Base-by-base conservation (phyloP, 2,797 vertebrate species). In the Betta splendens region DNA sequence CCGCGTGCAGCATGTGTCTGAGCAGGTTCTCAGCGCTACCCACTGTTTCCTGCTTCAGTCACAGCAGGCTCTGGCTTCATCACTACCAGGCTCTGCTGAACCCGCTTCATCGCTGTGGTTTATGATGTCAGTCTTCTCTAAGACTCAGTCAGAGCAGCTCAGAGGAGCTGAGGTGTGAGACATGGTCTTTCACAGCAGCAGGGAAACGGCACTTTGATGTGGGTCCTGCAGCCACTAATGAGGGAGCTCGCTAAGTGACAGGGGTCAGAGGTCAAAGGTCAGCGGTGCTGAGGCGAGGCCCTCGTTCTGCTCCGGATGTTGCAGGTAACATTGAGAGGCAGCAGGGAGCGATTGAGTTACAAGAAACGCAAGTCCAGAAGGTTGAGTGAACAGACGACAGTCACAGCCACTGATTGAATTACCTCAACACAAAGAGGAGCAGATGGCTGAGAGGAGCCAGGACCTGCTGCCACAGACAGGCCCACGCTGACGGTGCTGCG, bases 181-280 rank as follows among this genome's bases (percentile, higher is more conserved):
- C n/a, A n/a, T n/a, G n/a, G n/a, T n/a, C n/a, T n/a, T n/a, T n/a
- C n/a, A n/a, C n/a, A n/a, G n/a, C n/a, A n/a, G n/a, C n/a, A 25
- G 26, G 16, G 3, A 9, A 29, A 9, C 5, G 20, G 22, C 23
- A 48, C 5, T 32, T 43, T 45, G 29, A 31, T 2, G 31, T n/a
- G 13, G 25, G 7, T 37, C 48, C 29, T n/a, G n/a, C 4, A 1
- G 39, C 37, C 13, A 39, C 32, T 61, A 72, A 66, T 48, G 47
- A 73, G 55, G 10, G 28, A 22, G 25, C 45, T 23, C 51, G 69
- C 50, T 53, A 48, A 26, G 22, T 20, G 50, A n/a, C 40, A 60
- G 46, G 58, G 76, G 69, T 84, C 76, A 78, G 28, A 66, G 76
- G 68, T 68, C 59, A 54, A n/a, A n/a, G n/a, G n/a, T n/a, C n/a